phyloP scores from a whole-genome alignment of 2,888 invertebrate genomes.

The Parthenolecanium corni region DNA sequence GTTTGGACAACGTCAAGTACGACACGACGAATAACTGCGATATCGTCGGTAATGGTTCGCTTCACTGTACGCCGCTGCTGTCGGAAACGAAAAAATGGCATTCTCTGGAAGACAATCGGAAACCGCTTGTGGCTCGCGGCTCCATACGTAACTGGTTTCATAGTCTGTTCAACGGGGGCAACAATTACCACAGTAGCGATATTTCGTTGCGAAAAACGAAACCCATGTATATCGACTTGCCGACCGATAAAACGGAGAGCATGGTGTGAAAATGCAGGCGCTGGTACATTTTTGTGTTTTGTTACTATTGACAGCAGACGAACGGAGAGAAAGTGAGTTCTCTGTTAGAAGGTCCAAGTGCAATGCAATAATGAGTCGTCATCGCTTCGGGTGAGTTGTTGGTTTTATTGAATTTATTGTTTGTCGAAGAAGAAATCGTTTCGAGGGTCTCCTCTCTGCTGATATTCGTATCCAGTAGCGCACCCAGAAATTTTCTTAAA shows the following conservation, averaged over 20 bases:
- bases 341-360: no score
- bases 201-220: conserved; percentile 46
- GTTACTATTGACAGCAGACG: no score
- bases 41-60: conserved; percentile 34
- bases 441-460: no score
- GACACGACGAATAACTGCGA: conserved; percentile 23
- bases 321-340: no score
- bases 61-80: conserved; percentile 41
- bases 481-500: no score
- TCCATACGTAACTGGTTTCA: conserved; percentile 63
- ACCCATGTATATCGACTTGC: conserved; percentile 44
- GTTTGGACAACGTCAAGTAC: conserved; percentile 13
- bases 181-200: conserved; percentile 55
- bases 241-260: conserved; percentile 46
- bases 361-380: no score
- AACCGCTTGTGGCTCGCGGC: conserved; percentile 46
- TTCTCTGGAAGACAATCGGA: conserved; percentile 60
- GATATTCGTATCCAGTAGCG: no score
- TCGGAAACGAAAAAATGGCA: conserved; percentile 56
- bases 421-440: no score
- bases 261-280: conserved; percentile 44
- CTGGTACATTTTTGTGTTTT: no score
- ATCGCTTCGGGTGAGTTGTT: no score
- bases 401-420: no score
- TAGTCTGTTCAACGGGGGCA: conserved; percentile 60